Conservation (phyloP, 2,888 invertebrate species). For the Noctua pronuba region DNA sequence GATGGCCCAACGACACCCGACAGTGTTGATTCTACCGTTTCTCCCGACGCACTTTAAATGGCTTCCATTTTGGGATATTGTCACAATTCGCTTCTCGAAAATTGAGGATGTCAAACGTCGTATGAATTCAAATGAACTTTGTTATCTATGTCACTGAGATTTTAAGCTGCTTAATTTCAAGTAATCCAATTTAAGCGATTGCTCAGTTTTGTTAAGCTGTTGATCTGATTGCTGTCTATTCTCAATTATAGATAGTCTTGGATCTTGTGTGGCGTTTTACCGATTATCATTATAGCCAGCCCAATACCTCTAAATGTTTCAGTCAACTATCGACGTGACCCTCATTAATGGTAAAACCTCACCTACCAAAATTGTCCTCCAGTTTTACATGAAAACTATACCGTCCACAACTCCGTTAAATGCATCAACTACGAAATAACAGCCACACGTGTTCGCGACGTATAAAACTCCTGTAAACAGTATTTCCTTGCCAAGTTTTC, state of each 20-base stretch:
- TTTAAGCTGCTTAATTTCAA: conserved; percentile 23
- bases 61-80: conserved; percentile 58
- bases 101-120: conserved; percentile 55
- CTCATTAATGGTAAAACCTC: not conserved
- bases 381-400: conserved; percentile 33
- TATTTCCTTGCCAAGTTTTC: conserved; percentile 62
- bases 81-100: conserved; percentile 61
- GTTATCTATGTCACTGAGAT: conserved; percentile 38
- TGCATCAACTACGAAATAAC: conserved; percentile 32
- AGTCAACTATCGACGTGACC: not conserved
- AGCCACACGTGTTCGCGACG: conserved; percentile 38
- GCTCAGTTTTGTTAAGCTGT: conserved; percentile 14
- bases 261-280: not conserved
- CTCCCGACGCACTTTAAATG: conserved; percentile 63
- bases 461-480: conserved; percentile 54
- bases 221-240: conserved; percentile 6
- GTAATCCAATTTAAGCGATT: conserved; percentile 23
- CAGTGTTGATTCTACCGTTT: conserved; percentile 64
- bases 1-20: conserved; percentile 64
- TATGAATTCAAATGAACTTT: conserved; percentile 61
- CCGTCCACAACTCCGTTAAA: conserved; percentile 28
- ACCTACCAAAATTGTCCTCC: not conserved
- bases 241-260: not conserved
- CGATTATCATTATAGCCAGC: not conserved
- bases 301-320: not conserved